A percentile compares a stretch with the other conserved stretches of the same genome.
These are phyloP conservation scores for Onychomys arenicola DNA, from an alignment of 2,797 vertebrate species.

Conservation along the genomic window DNA sequence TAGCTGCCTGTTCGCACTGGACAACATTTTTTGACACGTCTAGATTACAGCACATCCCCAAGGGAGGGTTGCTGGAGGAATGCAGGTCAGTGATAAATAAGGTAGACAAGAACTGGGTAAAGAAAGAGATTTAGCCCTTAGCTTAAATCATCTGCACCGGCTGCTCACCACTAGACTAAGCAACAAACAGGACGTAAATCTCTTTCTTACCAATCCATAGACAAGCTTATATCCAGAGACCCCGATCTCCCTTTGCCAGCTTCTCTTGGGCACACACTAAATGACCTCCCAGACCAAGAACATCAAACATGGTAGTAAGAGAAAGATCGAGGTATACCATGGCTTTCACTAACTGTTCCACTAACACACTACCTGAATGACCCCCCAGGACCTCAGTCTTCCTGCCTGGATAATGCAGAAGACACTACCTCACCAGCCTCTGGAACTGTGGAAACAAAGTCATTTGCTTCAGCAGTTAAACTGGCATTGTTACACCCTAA, in stretches of 20 bases:
- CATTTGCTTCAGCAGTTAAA: not conserved
- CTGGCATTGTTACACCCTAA: not conserved
- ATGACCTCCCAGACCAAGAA: not conserved
- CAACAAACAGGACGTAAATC: not conserved
- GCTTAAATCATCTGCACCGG: not conserved
- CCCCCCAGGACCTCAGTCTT: not conserved
- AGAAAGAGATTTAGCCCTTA: not conserved
- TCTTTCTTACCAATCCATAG: not conserved
- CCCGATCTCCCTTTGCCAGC: not conserved
- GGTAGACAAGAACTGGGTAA: not conserved
- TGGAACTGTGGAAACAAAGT: not conserved
- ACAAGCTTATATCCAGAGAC: not conserved
- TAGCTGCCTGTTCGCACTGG: not conserved
- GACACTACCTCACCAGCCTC: not conserved
- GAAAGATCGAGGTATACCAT: not conserved
- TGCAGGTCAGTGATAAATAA: not conserved
- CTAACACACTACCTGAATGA: not conserved
- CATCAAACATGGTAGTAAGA: fast-evolving
- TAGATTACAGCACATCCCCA: not conserved
- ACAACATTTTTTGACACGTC: not conserved
- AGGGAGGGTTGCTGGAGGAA: not conserved
- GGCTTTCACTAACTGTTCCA: not conserved
- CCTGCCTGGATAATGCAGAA: not conserved
- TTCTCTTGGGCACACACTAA: not conserved
- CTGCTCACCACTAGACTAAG: not conserved